These are phyloP conservation scores for Danio choprae DNA, from an alignment of 2,797 vertebrate genomes.

Conservation along the genomic window DNA sequence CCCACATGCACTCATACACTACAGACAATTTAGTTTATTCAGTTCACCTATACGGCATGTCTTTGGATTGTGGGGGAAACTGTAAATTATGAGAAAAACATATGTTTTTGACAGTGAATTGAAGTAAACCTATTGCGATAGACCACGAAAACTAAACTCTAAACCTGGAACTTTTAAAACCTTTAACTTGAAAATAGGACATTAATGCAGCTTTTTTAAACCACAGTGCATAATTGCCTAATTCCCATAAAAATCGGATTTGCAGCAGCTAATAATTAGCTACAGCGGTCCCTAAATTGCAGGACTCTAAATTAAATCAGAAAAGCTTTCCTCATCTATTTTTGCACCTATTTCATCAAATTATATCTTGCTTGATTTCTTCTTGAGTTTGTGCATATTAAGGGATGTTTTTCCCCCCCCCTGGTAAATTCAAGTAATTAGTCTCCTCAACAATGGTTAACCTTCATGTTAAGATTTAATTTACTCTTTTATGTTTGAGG, in stretches of 20 bases:
- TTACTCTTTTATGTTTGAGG: background rate
- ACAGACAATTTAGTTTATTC: no score
- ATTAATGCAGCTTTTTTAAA: conserved; percentile 7
- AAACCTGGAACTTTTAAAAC: no score
- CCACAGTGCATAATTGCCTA: conserved; percentile 6
- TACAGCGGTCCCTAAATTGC: background rate
- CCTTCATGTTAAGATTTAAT: background rate
- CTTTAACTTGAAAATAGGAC: no score
- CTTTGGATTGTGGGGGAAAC: no score
- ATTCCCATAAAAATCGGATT: background rate
- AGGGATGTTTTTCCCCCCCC: background rate
- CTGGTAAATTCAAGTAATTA: background rate
- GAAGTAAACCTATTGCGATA: no score
- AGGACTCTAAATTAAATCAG: background rate
- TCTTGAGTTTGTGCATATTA: background rate
- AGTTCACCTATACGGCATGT: no score
- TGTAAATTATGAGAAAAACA: no score
- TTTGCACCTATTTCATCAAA: conserved; percentile 1
- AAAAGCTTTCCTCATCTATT: background rate
- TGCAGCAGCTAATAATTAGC: background rate
- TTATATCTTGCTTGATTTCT: background rate
- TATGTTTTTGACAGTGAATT: no score
- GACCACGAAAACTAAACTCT: no score
- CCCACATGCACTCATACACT: no score
- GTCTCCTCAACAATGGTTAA: background rate